Conservation (phyloP, 1,140 invertebrate species). For the Pemphigus obesinymphae region DNA sequence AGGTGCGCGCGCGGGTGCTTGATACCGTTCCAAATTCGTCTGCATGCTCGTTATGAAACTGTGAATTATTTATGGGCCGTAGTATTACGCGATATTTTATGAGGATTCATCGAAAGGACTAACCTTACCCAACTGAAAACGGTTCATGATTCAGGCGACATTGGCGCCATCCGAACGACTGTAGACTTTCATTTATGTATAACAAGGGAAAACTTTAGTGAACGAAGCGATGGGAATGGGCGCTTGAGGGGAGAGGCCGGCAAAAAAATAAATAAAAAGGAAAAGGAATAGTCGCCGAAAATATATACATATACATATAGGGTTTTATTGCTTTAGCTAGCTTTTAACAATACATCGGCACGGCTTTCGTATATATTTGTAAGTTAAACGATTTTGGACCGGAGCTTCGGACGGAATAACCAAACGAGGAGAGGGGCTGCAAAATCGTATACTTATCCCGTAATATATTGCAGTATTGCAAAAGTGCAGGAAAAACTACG, state of each 20-base stretch:
- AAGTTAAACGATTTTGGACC: not conserved
- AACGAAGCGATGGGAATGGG: not conserved
- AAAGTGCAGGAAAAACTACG: not conserved
- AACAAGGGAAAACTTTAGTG: not conserved
- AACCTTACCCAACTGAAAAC: conserved; percentile 38
- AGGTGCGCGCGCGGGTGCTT: not conserved
- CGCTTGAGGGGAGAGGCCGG: not conserved
- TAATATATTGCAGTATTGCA: not conserved
- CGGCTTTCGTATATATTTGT: not conserved
- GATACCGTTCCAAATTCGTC: conserved; percentile 33
- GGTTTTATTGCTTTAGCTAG: conserved; percentile 18
- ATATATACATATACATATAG: too few species aligned
- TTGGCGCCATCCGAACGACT: conserved; percentile 27
- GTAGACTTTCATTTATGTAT: conserved; percentile 17
- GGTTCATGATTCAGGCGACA: not conserved
- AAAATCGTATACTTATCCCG: not conserved
- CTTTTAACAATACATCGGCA: conserved; percentile 21
- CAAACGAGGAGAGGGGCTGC: not conserved
- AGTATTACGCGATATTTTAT: not conserved
- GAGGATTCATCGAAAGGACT: not conserved
- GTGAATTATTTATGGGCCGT: conserved; percentile 5
- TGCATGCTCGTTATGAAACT: not conserved
- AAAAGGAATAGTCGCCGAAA: not conserved
- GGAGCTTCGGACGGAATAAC: not conserved
- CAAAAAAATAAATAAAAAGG: not conserved